phyloP scores from a whole-genome alignment of 1,140 invertebrate species.

The Camponotus vicinus region DNA sequence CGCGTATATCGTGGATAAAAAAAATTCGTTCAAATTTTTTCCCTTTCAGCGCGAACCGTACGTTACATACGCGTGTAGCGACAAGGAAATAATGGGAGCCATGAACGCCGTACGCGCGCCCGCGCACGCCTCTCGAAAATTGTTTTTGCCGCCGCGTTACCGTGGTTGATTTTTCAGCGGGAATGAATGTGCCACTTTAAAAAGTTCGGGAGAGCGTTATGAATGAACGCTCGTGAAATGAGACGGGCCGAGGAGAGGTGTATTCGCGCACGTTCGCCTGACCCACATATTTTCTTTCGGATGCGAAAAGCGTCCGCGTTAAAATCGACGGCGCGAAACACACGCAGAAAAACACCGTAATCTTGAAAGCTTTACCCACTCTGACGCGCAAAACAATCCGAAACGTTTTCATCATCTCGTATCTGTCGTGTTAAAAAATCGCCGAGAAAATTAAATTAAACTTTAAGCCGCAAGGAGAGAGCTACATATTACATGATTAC shows the following conservation, averaged over 20 bases:
- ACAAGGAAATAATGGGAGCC: slow-evolving; percentile 50
- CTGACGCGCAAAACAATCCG: neutral
- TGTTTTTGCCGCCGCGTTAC: slow-evolving; percentile 37
- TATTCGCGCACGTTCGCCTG: neutral
- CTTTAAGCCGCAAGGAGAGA: neutral
- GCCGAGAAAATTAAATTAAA: neutral
- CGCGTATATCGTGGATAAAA: slow-evolving; percentile 11
- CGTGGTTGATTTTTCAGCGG: slow-evolving; percentile 44
- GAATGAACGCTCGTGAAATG: slow-evolving; percentile 57
- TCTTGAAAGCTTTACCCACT: too few relatives aligned
- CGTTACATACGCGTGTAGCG: neutral
- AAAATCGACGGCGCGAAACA: slow-evolving; percentile 1
- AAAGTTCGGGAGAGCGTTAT: slow-evolving; percentile 44
- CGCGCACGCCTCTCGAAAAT: slow-evolving; percentile 25
- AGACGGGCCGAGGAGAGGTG: neutral
- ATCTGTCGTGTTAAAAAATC: too few relatives aligned
- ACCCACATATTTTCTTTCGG: slow-evolving; percentile 19
- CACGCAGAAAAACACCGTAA: too few relatives aligned
- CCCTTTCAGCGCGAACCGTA: slow-evolving; percentile 35
- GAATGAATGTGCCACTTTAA: slow-evolving; percentile 46
- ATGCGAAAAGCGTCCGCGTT: too few relatives aligned
- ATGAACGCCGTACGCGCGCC: neutral
- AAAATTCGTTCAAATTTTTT: slow-evolving; percentile 47
- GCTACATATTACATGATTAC: neutral
- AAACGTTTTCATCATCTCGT: too few relatives aligned